Conservation (phyloP, 2,113 vertebrate species). For the Picathartes gymnocephalus region DNA sequence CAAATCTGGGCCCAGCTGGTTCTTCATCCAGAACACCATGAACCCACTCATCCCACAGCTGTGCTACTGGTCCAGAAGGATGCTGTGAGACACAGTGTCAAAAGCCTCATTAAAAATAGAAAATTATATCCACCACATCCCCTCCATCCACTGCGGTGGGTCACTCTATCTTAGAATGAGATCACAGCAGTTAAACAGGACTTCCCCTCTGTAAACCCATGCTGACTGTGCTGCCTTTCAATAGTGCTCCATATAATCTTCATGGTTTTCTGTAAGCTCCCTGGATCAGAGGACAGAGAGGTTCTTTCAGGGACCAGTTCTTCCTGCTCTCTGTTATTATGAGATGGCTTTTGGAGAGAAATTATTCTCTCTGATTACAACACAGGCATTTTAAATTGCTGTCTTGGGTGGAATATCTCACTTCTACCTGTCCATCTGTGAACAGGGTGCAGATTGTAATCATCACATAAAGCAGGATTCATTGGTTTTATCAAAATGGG, state of each 20-base stretch:
- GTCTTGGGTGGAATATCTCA: neutral
- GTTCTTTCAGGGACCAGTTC: neutral
- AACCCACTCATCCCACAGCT: neutral
- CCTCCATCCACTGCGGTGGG: neutral
- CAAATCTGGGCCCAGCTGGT: neutral
- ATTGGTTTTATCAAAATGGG: neutral
- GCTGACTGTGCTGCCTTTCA: neutral
- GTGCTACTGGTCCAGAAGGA: neutral
- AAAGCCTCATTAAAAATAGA: neutral
- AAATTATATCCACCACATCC: neutral
- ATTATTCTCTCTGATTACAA: neutral
- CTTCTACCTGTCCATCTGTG: neutral
- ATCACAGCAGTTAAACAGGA: neutral
- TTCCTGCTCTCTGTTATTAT: neutral
- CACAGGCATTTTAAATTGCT: neutral
- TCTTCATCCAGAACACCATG: neutral
- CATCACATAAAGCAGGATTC: neutral
- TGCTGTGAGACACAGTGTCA: neutral
- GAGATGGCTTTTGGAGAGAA: neutral
- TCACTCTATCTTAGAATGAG: neutral
- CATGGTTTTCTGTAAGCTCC: neutral
- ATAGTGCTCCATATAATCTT: accelerated
- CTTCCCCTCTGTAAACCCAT: neutral
- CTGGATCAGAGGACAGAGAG: neutral
- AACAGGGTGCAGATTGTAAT: neutral